Conservation (phyloP, 2,888 invertebrate species). For the Embidobia sp. region DNA sequence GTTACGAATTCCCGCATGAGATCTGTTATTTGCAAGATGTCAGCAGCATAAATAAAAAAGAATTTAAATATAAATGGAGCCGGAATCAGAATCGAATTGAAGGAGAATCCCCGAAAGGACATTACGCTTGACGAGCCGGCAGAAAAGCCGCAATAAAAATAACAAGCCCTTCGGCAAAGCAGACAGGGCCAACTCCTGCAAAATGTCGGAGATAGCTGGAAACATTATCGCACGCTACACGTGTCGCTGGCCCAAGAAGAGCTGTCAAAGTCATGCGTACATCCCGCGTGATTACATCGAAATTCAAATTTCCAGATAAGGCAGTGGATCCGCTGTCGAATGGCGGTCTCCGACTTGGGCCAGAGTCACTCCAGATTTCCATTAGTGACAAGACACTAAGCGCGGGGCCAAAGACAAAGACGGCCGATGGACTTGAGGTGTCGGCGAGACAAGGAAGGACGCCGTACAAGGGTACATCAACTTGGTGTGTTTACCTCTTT, state of each 20-base stretch:
- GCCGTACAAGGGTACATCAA: slow-evolving; percentile 76
- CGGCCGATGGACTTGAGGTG: neutral
- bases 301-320: slow-evolving; percentile 64
- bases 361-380: slow-evolving; percentile 59
- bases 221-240: slow-evolving; percentile 67
- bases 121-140: no score
- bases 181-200: neutral
- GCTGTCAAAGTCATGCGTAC: slow-evolving; percentile 47
- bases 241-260: slow-evolving; percentile 67
- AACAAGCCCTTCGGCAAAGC: no score
- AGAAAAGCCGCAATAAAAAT: neutral
- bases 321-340: slow-evolving; percentile 23
- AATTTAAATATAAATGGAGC: no score
- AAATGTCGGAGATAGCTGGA: slow-evolving; percentile 17
- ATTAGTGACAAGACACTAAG: slow-evolving; percentile 55
- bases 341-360: slow-evolving; percentile 2
- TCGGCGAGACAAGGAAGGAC: slow-evolving; percentile 65
- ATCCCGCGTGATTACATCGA: slow-evolving; percentile 54
- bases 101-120: no score
- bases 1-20: no score
- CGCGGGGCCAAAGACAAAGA: slow-evolving; percentile 39
- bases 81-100: no score
- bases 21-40: no score
- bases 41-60: no score
- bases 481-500: slow-evolving; percentile 79